phyloP scores from a whole-genome alignment of 2,888 invertebrate genomes.

The Sesia bembeciformis region DNA sequence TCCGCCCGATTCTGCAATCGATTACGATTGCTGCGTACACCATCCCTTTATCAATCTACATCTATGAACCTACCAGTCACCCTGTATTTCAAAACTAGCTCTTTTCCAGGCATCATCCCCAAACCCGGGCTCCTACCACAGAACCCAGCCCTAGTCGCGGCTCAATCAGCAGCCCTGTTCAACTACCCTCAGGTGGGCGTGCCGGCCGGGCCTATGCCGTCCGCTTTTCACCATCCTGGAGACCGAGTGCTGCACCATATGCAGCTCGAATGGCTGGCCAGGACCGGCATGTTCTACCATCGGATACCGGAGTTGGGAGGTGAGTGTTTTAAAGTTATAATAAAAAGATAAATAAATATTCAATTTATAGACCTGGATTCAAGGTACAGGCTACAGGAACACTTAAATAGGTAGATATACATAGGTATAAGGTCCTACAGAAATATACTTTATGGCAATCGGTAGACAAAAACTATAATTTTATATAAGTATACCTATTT shows the following conservation, averaged over 20 bases:
- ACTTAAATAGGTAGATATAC: background rate
- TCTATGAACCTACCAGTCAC: too few species aligned
- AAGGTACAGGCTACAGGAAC: background rate
- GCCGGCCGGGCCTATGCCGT: constrained; percentile 59
- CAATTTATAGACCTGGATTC: background rate
- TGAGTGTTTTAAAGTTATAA: constrained; percentile 35
- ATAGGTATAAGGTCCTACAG: too few species aligned
- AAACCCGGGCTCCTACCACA: constrained; percentile 76
- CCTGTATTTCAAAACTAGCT: too few species aligned
- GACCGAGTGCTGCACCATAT: constrained; percentile 81
- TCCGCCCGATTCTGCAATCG: too few species aligned
- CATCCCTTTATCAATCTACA: too few species aligned
- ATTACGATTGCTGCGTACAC: too few species aligned
- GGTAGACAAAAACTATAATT: too few species aligned
- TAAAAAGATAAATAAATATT: background rate
- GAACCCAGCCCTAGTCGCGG: constrained; percentile 67
- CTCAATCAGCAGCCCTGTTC: constrained; percentile 62
- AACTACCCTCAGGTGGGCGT: constrained; percentile 46
- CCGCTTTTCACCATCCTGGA: constrained; percentile 63
- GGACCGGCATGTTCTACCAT: constrained; percentile 94
- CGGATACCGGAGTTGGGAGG: constrained; percentile 89
- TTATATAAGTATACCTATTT: too few species aligned
- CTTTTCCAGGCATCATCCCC: constrained; percentile 68
- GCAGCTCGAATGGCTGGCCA: constrained; percentile 92
- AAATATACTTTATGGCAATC: too few species aligned